Conservation (phyloP, 2,113 vertebrate species). For the Oncorhynchus nerka region DNA sequence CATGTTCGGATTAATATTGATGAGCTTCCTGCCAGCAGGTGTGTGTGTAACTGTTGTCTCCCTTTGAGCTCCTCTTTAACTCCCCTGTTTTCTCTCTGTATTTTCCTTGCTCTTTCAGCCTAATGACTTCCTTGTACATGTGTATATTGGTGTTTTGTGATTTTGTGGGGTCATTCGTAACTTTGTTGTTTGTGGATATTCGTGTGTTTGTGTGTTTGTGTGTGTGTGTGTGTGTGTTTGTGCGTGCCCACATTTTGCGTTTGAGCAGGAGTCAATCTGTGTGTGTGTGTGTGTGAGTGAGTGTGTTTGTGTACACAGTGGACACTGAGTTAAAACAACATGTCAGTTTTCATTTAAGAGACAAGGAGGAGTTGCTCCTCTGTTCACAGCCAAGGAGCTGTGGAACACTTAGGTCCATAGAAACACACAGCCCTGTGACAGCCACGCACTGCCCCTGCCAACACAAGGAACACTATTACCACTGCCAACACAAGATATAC, state of each 20-base stretch:
- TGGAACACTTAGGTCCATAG: not conserved
- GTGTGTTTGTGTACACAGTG: not conserved
- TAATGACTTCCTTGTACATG: constrained; percentile 32
- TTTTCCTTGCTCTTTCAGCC: constrained; percentile 3
- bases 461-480: too few relatives aligned
- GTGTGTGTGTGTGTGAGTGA: not conserved
- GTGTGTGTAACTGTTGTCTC: constrained; percentile 39
- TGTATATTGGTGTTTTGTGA: constrained; percentile 16
- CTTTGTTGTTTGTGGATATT: constrained; percentile 12
- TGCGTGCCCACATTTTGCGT: not conserved
- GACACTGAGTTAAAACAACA: not conserved
- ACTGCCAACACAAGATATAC: too few relatives aligned
- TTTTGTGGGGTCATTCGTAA: constrained; percentile 12
- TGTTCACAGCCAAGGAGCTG: constrained; percentile 1
- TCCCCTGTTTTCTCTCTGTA: constrained; percentile 18
- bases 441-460: not conserved
- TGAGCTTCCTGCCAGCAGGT: constrained; percentile 55
- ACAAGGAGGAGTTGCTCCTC: not conserved
- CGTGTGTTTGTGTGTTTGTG: not conserved
- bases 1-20: constrained; percentile 58
- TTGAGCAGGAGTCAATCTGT: not conserved
- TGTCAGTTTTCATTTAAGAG: not conserved
- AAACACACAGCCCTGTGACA: not conserved
- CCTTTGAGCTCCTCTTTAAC: constrained; percentile 10
- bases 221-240: not conserved